Percentiles rank a stretch among this genome's conserved stretches.
Conservation (phyloP, 2,797 vertebrate genomes). For the Delichon dasypus region DNA sequence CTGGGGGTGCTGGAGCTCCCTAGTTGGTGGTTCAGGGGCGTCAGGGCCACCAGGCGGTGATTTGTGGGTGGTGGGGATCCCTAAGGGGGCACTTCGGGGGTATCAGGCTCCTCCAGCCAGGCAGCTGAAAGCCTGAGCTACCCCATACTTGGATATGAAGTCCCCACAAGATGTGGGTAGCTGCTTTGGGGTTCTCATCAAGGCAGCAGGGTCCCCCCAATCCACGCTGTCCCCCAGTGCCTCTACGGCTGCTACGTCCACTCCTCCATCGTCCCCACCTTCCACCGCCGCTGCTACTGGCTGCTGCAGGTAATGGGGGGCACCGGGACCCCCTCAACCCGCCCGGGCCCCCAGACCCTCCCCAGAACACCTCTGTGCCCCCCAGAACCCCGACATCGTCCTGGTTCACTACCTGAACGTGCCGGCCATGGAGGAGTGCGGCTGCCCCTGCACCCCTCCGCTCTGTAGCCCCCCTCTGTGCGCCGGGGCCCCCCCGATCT, state of each 20-base stretch:
- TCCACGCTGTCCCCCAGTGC: neutral
- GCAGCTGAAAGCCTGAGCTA: neutral
- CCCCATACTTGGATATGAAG: no score
- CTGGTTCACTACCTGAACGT: neutral
- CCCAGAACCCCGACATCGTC: neutral
- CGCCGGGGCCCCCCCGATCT: neutral
- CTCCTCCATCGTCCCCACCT: neutral
- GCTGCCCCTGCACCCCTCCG: neutral
- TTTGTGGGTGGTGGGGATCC: neutral
- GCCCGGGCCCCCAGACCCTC: fast-evolving
- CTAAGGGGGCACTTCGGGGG: no score
- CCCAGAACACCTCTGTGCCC: no score
- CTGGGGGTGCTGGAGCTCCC: no score
- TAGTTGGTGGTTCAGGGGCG: neutral
- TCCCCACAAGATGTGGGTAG: fast-evolving
- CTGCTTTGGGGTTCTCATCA: neutral
- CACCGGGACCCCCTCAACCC: neutral
- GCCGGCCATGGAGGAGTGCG: neutral
- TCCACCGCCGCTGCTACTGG: constrained; percentile 14
- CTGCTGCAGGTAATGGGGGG: neutral
- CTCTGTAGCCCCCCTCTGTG: neutral
- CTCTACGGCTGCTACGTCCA: neutral
- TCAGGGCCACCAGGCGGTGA: neutral
- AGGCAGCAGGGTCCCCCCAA: neutral
- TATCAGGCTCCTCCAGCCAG: neutral